Evolutionary conservation across 2,797 vertebrate genomes (phyloP), one percentile per base, ranked within the genome.

Genomic region (Oreochromis grahami): DNA sequence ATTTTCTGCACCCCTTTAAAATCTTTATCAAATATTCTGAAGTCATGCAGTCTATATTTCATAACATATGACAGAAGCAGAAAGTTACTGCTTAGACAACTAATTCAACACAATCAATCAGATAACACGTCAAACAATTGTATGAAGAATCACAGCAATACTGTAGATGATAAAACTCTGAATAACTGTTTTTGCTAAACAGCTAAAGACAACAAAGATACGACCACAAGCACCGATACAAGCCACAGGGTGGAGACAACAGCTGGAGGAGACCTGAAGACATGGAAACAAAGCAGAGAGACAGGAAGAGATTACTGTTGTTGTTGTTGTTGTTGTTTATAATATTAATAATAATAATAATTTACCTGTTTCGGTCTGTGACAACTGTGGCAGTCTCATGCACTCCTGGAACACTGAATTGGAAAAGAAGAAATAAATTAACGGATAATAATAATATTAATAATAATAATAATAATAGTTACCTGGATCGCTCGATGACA

Each of bases 401-500:
- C 36, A 2, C 36, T 36, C 36, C 36, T 9, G 36, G 8, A 9
- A 8, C 36, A 7, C 45, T 48, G 7, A 17, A 48, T 48, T 48
- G 0, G 45, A 48, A 15, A 48, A 48, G 45, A 15, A 0, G 45
- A 8, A 48, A 17, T 7, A 48, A 48, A 48, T 48, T 0, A 17
- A 48, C 3, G 0, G 7, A 43, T 5, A 3, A 43, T 43, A 41
- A 41, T 3, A 43, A 14, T 5, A 36, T 13, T 29, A 12, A 52
- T 52, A 52, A 52, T 6, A 11, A 10, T 21, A n/a, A 10, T 21
- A 11, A n/a, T 52, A 52, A 9, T 52, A 48, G 7, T 17, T 0
- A 50, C 48, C 17, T 50, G 48, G 17, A 19, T 50, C 1, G 48
- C 4, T 50, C 48, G 9, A 5, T 50, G 17, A 50, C 48, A 50